A percentile compares a stretch with the other conserved stretches of the same genome.
These are phyloP conservation scores for Xerus inauris DNA, from an alignment of 2,113 vertebrate species.

Conservation along the genomic window DNA sequence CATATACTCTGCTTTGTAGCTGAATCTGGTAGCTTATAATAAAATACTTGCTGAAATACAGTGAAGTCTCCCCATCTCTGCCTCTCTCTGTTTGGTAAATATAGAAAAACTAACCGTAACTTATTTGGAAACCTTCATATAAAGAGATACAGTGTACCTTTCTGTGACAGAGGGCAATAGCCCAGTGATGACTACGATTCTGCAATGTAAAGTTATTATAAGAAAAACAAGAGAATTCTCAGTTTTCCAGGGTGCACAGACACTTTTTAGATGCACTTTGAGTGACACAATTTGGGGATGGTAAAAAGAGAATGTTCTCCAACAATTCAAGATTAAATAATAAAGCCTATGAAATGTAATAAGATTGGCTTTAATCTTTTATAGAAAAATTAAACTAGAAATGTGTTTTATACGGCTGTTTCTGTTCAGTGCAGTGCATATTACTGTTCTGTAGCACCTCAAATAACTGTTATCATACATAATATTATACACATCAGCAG, in stretches of 20 bases:
- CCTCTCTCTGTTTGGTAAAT: too few species aligned
- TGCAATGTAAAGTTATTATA: background rate
- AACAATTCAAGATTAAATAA: background rate
- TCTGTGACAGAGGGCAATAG: background rate
- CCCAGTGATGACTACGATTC: background rate
- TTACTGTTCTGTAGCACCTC: background rate
- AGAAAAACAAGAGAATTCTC: background rate
- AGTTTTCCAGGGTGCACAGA: background rate
- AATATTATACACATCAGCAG: background rate
- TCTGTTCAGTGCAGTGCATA: background rate
- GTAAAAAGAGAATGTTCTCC: background rate
- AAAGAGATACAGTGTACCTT: background rate
- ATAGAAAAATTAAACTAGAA: conserved; percentile 20
- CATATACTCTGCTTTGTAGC: background rate
- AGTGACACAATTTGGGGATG: background rate
- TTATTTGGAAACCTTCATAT: background rate
- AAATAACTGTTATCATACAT: conserved; percentile 8
- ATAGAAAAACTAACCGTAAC: background rate
- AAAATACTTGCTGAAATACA: background rate
- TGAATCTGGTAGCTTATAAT: background rate
- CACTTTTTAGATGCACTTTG: background rate
- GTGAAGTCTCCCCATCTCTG: too few species aligned
- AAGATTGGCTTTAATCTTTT: conserved; percentile 19
- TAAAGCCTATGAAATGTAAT: background rate
- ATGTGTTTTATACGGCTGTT: background rate